These are phyloP conservation scores for Tuta absoluta DNA, from an alignment of 2,888 invertebrate species.

Conservation along the genomic window DNA sequence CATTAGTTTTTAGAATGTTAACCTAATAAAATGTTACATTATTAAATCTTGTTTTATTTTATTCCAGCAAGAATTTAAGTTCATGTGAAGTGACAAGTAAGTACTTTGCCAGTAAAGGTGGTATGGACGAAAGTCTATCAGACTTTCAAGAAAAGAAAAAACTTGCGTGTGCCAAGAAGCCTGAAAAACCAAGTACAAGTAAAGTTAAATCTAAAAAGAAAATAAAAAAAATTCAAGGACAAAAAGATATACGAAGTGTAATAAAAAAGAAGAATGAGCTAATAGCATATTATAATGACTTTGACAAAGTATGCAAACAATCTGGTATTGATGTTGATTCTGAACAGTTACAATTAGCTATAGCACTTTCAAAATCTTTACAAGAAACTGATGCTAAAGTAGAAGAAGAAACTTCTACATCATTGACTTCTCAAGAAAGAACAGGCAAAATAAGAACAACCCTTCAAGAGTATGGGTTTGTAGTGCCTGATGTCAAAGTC, in stretches of 20 bases:
- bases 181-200: conserved; percentile 39
- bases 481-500: conserved; percentile 60
- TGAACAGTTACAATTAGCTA: conserved; percentile 84
- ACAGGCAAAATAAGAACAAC: conserved; percentile 71
- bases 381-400: conserved; percentile 39
- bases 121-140: conserved; percentile 69
- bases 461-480: conserved; percentile 84
- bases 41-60: conserved; percentile 56
- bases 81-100: conserved; percentile 57
- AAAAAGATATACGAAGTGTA: conserved; percentile 66
- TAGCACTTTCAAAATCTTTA: conserved; percentile 84
- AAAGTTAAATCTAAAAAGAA: conserved; percentile 46
- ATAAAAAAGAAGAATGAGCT: conserved; percentile 67
- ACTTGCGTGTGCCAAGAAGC: conserved; percentile 51
- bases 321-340: conserved; percentile 80
- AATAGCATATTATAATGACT: conserved; percentile 63
- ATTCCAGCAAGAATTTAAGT: conserved; percentile 43
- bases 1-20: not conserved
- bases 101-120: conserved; percentile 57
- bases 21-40: not conserved
- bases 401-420: conserved; percentile 35
- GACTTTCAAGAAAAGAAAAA: conserved; percentile 66
- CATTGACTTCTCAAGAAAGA: conserved; percentile 54
- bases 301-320: conserved; percentile 67
- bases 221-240: conserved; percentile 55